A percentile compares a stretch with the other conserved stretches of the same genome.
These are phyloP conservation scores for Hippocampus mohnikei DNA, from an alignment of 2,113 vertebrate genomes.

Conservation along the genomic window DNA sequence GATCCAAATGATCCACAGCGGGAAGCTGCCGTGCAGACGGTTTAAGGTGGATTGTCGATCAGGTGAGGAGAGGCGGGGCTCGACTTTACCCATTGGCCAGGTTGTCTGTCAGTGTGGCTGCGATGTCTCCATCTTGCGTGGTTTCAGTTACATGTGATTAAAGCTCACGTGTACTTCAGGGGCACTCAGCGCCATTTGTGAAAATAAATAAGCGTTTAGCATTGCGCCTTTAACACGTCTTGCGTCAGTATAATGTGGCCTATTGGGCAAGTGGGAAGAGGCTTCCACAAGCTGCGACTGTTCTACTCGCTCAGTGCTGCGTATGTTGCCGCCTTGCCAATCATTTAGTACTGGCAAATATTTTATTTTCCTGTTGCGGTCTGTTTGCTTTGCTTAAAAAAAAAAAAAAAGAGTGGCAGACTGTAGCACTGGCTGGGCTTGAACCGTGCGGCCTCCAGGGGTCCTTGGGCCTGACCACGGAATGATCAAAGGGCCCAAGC, in stretches of 20 bases:
- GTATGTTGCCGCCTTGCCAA: constrained; percentile 39
- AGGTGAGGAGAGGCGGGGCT: constrained; percentile 26
- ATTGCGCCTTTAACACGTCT: constrained; percentile 51
- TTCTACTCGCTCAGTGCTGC: constrained; percentile 38
- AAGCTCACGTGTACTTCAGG: background rate
- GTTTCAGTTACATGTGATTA: background rate
- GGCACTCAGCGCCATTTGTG: constrained; percentile 47
- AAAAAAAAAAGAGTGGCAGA: constrained; percentile 45
- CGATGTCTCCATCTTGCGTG: constrained; percentile 15
- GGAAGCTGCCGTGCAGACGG: background rate
- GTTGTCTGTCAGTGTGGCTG: constrained; percentile 13
- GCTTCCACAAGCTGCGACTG: constrained; percentile 56
- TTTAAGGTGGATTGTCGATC: constrained; percentile 16
- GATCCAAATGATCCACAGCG: constrained; percentile 2
- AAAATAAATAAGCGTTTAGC: constrained; percentile 67
- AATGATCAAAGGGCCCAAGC: background rate
- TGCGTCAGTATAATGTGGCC: constrained; percentile 45
- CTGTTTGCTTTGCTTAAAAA: constrained; percentile 59
- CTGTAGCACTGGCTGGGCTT: constrained; percentile 36
- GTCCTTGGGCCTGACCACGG: background rate
- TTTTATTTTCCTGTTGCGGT: constrained; percentile 71
- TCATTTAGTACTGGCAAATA: constrained; percentile 65
- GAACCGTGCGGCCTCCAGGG: constrained; percentile 6
- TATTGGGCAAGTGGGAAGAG: constrained; percentile 45
- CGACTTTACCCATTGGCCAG: constrained; percentile 25